A percentile compares a stretch with the other conserved stretches of the same genome.
Conservation (phyloP, 1,140 invertebrate genomes). For the Oryctes rhinoceros region DNA sequence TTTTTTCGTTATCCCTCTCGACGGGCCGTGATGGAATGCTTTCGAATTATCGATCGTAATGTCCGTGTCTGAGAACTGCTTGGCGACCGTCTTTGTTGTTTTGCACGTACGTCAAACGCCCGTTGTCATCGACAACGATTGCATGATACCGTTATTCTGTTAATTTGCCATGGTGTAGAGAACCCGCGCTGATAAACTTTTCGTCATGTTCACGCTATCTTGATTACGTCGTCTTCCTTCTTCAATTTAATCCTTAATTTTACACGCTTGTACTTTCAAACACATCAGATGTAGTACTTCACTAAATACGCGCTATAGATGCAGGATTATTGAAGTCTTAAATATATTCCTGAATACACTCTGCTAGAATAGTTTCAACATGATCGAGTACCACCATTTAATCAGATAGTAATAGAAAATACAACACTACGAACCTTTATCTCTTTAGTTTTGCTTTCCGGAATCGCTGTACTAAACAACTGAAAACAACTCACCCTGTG, state of each 20-base stretch:
- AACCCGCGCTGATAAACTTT: conserved; percentile 10
- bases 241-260: background rate
- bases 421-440: too few relatives aligned
- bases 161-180: conserved; percentile 24
- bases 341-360: too few relatives aligned
- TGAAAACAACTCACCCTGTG: too few relatives aligned
- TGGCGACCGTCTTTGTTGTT: conserved; percentile 18
- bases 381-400: too few relatives aligned
- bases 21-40: conserved; percentile 36
- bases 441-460: too few relatives aligned
- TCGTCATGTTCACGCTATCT: conserved; percentile 2
- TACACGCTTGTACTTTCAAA: background rate
- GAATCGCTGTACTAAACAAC: too few relatives aligned
- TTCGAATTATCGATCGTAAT: conserved; percentile 31
- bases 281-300: background rate
- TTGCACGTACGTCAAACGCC: conserved; percentile 38
- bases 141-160: conserved; percentile 26
- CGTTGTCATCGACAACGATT: conserved; percentile 33
- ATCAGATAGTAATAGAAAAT: too few relatives aligned
- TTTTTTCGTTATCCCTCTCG: background rate
- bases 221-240: background rate
- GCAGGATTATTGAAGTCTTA: too few relatives aligned
- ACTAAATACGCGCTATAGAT: too few relatives aligned
- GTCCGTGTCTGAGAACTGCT: conserved; percentile 38
- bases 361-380: too few relatives aligned